These are phyloP conservation scores for Cephalopterus ornatus DNA, from an alignment of 2,113 vertebrate genomes.

Conservation along the genomic window DNA sequence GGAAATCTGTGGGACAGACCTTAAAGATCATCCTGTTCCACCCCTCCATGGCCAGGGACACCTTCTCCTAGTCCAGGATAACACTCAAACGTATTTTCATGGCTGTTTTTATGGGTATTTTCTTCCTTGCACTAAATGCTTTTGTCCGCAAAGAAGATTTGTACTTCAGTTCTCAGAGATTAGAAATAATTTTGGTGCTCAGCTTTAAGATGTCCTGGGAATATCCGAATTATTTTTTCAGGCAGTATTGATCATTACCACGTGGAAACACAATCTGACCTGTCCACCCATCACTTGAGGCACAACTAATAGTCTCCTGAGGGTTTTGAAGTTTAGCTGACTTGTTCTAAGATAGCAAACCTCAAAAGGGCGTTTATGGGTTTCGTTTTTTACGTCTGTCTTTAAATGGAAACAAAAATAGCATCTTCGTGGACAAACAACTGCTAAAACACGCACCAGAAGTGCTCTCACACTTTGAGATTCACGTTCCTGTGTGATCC, in stretches of 20 bases:
- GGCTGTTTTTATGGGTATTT: neutral
- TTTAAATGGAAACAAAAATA: too few species aligned
- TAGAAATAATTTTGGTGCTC: neutral
- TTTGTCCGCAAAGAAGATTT: neutral
- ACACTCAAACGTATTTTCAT: neutral
- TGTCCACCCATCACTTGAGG: neutral
- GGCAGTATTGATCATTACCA: neutral
- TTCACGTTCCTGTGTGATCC: too few species aligned
- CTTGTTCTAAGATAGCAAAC: too few species aligned
- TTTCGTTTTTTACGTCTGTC: too few species aligned
- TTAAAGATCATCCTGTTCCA: neutral
- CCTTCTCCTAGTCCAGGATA: neutral
- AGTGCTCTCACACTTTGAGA: too few species aligned
- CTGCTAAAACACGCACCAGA: too few species aligned
- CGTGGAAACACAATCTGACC: neutral
- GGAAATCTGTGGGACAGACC: neutral
- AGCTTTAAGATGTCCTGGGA: neutral
- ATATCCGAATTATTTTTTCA: neutral
- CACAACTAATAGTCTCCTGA: neutral
- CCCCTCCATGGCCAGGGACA: too few species aligned
- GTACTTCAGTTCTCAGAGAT: neutral
- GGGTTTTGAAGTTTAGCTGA: too few species aligned
- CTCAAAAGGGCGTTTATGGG: too few species aligned
- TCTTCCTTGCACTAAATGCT: neutral
- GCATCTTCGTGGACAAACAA: too few species aligned